These are phyloP conservation scores for Neodiprion lecontei DNA, from an alignment of 1,140 invertebrate species.

Conservation along the genomic window DNA sequence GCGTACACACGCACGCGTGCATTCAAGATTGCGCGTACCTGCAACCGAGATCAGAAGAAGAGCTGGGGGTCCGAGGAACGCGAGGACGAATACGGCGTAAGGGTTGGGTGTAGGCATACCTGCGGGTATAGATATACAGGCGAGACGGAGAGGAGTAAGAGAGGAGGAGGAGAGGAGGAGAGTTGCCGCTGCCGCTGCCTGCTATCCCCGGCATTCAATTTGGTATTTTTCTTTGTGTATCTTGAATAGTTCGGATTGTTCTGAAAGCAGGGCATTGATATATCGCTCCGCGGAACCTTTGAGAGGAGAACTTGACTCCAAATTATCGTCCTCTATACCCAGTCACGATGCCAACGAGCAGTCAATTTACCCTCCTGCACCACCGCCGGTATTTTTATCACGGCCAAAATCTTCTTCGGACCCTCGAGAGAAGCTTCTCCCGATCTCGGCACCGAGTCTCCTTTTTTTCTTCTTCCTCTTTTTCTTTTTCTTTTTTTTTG, in stretches of 20 bases:
- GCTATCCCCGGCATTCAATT: slow-evolving; percentile 62
- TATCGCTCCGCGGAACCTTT: slow-evolving; percentile 63
- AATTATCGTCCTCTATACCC: slow-evolving; percentile 49
- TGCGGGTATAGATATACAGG: slow-evolving; percentile 21
- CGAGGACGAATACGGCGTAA: slow-evolving; percentile 33
- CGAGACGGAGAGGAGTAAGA: slow-evolving; percentile 21
- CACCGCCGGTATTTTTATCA: slow-evolving; percentile 9
- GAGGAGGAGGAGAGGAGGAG: slow-evolving; percentile 16
- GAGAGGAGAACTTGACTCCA: slow-evolving; percentile 48
- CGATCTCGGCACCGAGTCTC: neutral
- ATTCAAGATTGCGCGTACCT: neutral
- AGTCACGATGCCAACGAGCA: slow-evolving; percentile 8
- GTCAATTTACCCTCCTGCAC: neutral
- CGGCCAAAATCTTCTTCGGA: slow-evolving; percentile 1
- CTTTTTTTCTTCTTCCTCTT: neutral
- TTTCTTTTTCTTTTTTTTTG: neutral
- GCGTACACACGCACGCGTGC: too few species aligned
- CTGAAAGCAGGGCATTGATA: slow-evolving; percentile 62
- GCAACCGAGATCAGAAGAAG: slow-evolving; percentile 26
- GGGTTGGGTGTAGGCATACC: slow-evolving; percentile 25
- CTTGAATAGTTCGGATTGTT: slow-evolving; percentile 63
- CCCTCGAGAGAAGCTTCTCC: neutral
- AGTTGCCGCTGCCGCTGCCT: slow-evolving; percentile 17
- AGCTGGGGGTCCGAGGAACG: slow-evolving; percentile 28
- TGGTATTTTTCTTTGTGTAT: slow-evolving; percentile 65